Evolutionary conservation across 2,888 invertebrate species (phyloP).

Genomic region (Pristionchus entomophagus): DNA sequence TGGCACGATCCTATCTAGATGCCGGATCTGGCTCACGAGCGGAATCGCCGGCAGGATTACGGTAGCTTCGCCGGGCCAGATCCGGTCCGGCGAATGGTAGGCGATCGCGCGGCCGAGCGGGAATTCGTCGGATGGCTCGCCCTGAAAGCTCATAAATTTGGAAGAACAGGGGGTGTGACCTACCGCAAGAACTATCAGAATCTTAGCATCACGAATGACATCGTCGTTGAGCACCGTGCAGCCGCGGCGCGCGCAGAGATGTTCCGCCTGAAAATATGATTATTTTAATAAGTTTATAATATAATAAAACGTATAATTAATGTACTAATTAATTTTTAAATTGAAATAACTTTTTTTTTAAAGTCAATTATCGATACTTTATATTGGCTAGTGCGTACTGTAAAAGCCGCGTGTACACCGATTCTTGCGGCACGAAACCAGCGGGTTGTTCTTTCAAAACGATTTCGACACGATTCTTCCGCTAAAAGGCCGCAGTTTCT

Average conservation of each 20-base stretch:
- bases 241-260: conserved; percentile 77
- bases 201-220: conserved; percentile 76
- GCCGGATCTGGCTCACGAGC: conserved; percentile 9
- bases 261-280: conserved; percentile 75
- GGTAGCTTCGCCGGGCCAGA: not conserved
- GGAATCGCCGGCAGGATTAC: conserved; percentile 7
- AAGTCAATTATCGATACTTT: not conserved
- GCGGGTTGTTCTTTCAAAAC: not conserved
- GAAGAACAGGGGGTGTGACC: not conserved
- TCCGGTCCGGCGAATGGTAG: not conserved
- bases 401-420: not conserved
- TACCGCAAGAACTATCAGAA: conserved; percentile 78
- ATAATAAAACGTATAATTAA: not conserved
- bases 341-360: not conserved
- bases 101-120: conserved; percentile 33
- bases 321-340: not conserved
- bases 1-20: not conserved
- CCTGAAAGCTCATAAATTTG: not conserved
- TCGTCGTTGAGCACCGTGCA: conserved; percentile 77
- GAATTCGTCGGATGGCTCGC: not conserved
- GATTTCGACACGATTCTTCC: not conserved
- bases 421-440: not conserved
- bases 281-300: not conserved
- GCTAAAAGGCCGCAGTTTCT: not conserved
- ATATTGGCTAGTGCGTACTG: not conserved